phyloP scores from a whole-genome alignment of 1,140 invertebrate genomes.

The Venturia canescens region DNA sequence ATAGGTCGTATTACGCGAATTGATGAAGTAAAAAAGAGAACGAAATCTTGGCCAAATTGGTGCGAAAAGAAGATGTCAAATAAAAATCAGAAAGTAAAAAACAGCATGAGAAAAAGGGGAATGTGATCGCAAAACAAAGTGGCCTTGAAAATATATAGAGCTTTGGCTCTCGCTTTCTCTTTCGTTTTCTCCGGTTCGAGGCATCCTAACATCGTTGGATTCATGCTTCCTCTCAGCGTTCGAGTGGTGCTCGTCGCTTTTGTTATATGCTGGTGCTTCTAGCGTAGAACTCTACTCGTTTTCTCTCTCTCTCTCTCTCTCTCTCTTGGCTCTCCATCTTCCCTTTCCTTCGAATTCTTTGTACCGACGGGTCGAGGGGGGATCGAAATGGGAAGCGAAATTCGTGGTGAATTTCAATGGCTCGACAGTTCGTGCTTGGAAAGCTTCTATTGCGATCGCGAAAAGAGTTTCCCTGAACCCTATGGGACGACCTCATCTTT shows the following conservation, averaged over 20 bases:
- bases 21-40: neutral
- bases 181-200: slow-evolving; percentile 19
- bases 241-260: slow-evolving; percentile 22
- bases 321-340: slow-evolving; percentile 33
- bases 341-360: slow-evolving; percentile 33
- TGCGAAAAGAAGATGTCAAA: slow-evolving; percentile 55
- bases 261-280: slow-evolving; percentile 11
- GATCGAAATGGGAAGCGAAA: slow-evolving; percentile 76
- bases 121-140: slow-evolving; percentile 67
- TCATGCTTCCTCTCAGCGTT: slow-evolving; percentile 19
- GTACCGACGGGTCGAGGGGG: slow-evolving; percentile 59
- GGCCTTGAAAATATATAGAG: slow-evolving; percentile 44
- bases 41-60: neutral
- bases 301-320: slow-evolving; percentile 31
- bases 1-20: neutral
- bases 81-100: slow-evolving; percentile 31
- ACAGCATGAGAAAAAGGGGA: slow-evolving; percentile 63
- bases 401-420: slow-evolving; percentile 75
- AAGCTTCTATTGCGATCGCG: slow-evolving; percentile 58
- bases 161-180: slow-evolving; percentile 28
- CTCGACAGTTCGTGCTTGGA: slow-evolving; percentile 68
- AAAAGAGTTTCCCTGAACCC: slow-evolving; percentile 43
- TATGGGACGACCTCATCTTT: slow-evolving; percentile 5
- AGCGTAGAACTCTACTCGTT: slow-evolving; percentile 9
- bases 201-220: slow-evolving; percentile 18